These are phyloP conservation scores for Acridotheres tristis DNA, from an alignment of 2,797 vertebrate genomes.

Conservation along the genomic window DNA sequence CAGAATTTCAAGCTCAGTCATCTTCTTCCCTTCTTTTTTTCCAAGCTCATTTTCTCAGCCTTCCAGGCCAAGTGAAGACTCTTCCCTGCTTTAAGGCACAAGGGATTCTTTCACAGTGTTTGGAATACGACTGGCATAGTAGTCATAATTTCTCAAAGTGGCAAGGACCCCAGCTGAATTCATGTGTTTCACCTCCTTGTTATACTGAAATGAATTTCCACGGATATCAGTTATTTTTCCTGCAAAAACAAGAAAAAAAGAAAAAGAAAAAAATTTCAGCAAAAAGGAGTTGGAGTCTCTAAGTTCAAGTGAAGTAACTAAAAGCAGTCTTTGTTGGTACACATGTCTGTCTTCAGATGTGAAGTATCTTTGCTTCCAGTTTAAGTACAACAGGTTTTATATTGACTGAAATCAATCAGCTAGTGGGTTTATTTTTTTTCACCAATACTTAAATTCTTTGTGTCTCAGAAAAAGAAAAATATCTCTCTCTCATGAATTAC, in stretches of 20 bases:
- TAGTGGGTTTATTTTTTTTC: neutral
- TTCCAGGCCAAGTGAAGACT: neutral
- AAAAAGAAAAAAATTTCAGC: neutral
- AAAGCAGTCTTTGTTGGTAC: neutral
- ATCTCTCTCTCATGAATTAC: neutral
- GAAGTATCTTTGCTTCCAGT: neutral
- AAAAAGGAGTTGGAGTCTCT: neutral
- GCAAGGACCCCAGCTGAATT: slow-evolving; percentile 94
- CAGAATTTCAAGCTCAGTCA: neutral
- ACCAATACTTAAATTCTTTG: neutral
- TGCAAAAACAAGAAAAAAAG: slow-evolving; percentile 58
- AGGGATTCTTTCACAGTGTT: slow-evolving; percentile 85
- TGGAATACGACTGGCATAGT: slow-evolving; percentile 88
- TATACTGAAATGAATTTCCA: slow-evolving; percentile 87
- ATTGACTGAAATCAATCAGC: neutral
- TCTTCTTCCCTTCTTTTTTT: neutral
- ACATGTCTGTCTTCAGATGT: neutral
- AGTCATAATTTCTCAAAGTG: slow-evolving; percentile 87
- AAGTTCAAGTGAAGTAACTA: neutral
- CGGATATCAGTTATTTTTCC: slow-evolving; percentile 92
- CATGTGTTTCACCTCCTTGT: slow-evolving; percentile 93
- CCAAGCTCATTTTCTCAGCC: neutral
- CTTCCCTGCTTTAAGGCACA: slow-evolving; percentile 66
- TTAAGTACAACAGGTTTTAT: neutral
- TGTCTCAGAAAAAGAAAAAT: neutral